Evolutionary conservation across 2,888 invertebrate genomes (phyloP).

Genomic region (Mactromeris polynyma): DNA sequence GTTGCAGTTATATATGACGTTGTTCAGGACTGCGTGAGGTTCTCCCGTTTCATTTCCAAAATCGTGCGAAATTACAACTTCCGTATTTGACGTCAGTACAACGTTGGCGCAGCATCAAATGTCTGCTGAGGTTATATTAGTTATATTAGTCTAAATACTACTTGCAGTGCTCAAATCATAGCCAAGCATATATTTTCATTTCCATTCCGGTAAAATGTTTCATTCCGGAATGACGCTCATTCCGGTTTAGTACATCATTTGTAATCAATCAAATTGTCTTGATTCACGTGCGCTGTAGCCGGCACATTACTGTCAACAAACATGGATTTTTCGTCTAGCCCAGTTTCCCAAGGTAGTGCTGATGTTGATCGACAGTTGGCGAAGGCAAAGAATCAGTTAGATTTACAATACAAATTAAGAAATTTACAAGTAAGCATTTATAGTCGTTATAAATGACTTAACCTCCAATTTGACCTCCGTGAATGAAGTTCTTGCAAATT

Average conservation of each 20-base stretch:
- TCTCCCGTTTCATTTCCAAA: too few relatives aligned
- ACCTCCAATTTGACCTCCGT: slow-evolving; percentile 10
- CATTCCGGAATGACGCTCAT: neutral
- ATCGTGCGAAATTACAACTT: too few relatives aligned
- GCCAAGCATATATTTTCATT: too few relatives aligned
- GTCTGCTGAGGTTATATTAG: too few relatives aligned
- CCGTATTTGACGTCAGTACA: too few relatives aligned
- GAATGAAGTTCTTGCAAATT: neutral
- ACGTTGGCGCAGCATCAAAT: too few relatives aligned
- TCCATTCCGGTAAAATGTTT: neutral
- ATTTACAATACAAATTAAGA: slow-evolving; percentile 97
- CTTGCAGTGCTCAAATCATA: too few relatives aligned
- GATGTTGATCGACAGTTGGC: slow-evolving; percentile 91
- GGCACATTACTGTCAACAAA: neutral
- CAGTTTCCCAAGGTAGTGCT: slow-evolving; percentile 60
- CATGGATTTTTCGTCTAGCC: slow-evolving; percentile 76
- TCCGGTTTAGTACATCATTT: neutral
- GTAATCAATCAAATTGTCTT: slow-evolving; percentile 20
- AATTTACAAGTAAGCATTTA: slow-evolving; percentile 91
- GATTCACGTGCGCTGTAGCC: slow-evolving; percentile 27
- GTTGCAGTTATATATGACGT: too few relatives aligned
- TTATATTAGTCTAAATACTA: too few relatives aligned
- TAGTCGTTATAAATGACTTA: neutral
- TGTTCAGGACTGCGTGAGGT: too few relatives aligned
- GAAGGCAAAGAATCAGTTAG: slow-evolving; percentile 97